These are phyloP conservation scores for Oedothorax gibbosus DNA, from an alignment of 1,140 invertebrate genomes.

Conservation along the genomic window DNA sequence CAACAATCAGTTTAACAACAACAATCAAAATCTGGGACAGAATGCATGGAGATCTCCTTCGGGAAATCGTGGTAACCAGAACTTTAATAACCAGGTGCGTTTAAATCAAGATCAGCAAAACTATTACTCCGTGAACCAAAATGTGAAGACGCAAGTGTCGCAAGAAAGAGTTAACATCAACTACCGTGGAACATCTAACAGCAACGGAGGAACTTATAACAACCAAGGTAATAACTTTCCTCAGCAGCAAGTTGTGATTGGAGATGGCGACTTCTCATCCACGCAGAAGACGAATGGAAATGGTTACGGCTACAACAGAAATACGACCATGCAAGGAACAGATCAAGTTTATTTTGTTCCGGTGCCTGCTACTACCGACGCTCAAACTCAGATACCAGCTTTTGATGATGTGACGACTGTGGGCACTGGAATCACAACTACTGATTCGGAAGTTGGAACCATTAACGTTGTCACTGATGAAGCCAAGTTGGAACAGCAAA, in stretches of 20 bases:
- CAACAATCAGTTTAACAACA: constrained; percentile 7
- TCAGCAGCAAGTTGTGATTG: constrained; percentile 24
- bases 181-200: neutral
- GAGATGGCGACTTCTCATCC: neutral
- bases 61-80: constrained; percentile 1
- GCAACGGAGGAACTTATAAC: neutral
- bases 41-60: constrained; percentile 28
- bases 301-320: neutral
- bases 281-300: neutral
- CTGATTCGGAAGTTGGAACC: neutral
- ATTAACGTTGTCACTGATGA: neutral
- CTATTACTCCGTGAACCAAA: constrained; percentile 34
- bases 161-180: neutral
- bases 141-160: neutral
- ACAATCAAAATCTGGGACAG: constrained; percentile 22
- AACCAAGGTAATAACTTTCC: neutral
- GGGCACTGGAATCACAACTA: neutral
- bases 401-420: constrained; percentile 6
- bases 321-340: neutral
- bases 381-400: constrained; percentile 29
- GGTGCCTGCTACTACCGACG: constrained; percentile 20
- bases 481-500: constrained; percentile 6
- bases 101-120: constrained; percentile 35
- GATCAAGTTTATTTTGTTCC: constrained; percentile 44
- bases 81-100: neutral